These are phyloP conservation scores for Phyllotreta cruciferae DNA, from an alignment of 2,888 invertebrate genomes.

Conservation along the genomic window DNA sequence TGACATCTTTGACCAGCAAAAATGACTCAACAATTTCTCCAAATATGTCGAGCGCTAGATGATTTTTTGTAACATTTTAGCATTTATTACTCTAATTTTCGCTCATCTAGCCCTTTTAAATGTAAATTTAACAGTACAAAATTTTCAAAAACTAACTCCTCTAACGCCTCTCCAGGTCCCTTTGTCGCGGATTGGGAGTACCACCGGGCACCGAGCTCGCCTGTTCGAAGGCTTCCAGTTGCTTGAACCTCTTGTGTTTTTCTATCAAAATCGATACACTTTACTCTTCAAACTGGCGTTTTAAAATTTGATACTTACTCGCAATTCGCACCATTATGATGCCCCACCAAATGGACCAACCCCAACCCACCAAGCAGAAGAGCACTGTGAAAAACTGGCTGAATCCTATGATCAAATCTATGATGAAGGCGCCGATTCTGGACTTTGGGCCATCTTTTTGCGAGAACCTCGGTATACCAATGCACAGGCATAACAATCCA, in stretches of 20 bases:
- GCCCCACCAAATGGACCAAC: slow-evolving; percentile 99
- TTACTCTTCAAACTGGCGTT: too few relatives aligned
- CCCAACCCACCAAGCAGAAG: slow-evolving; percentile 96
- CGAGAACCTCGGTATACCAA: slow-evolving; percentile 88
- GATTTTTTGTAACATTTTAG: not conserved
- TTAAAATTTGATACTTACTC: slow-evolving; percentile 68
- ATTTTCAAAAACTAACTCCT: slow-evolving; percentile 47
- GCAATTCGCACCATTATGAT: slow-evolving; percentile 89
- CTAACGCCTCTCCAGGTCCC: slow-evolving; percentile 55
- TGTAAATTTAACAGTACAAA: slow-evolving; percentile 11
- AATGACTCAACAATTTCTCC: slow-evolving; percentile 35
- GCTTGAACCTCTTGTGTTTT: slow-evolving; percentile 71
- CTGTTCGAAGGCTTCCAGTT: slow-evolving; percentile 61
- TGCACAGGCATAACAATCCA: slow-evolving; percentile 86
- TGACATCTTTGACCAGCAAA: slow-evolving; percentile 52
- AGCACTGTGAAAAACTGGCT: slow-evolving; percentile 92
- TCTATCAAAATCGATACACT: slow-evolving; percentile 57
- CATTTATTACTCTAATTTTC: not conserved
- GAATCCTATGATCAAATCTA: slow-evolving; percentile 85
- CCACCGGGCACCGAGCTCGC: slow-evolving; percentile 55
- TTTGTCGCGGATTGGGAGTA: slow-evolving; percentile 57
- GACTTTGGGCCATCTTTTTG: slow-evolving; percentile 79
- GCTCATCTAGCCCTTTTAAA: not conserved
- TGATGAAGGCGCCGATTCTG: slow-evolving; percentile 81
- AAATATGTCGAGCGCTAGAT: slow-evolving; percentile 7